Evolutionary conservation across 1,140 invertebrate species (phyloP).

Genomic region (Zeugodacus cucurbitae): DNA sequence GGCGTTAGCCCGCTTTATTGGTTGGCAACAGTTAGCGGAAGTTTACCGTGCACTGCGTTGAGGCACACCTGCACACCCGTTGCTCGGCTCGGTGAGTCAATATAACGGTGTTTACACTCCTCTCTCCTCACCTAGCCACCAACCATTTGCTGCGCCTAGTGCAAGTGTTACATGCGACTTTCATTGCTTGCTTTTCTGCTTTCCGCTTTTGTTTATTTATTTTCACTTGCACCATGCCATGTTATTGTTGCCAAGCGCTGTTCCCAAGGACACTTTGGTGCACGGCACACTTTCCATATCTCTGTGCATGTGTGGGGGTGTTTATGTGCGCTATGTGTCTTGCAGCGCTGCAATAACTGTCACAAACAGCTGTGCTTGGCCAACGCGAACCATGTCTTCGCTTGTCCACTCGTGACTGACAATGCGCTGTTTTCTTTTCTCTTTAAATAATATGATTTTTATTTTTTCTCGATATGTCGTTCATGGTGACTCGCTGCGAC

Average conservation of each 20-base stretch:
- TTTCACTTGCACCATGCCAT: neutral
- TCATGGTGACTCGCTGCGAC: neutral
- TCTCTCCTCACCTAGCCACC: neutral
- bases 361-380: neutral
- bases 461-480: neutral
- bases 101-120: neutral
- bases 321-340: neutral
- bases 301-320: neutral
- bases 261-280: neutral
- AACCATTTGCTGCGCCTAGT: neutral
- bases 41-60: neutral
- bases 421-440: neutral
- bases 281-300: too few relatives aligned
- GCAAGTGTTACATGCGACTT: neutral
- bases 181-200: neutral
- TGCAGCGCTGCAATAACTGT: neutral
- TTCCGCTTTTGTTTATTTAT: constrained; percentile 9
- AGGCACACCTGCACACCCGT: too few relatives aligned
- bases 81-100: neutral
- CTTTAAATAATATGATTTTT: neutral
- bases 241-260: neutral
- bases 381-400: neutral
- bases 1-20: neutral
- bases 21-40: neutral
- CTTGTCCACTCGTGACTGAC: neutral